Conservation (phyloP, 2,113 vertebrate genomes). For the Corydoras maculifer region DNA sequence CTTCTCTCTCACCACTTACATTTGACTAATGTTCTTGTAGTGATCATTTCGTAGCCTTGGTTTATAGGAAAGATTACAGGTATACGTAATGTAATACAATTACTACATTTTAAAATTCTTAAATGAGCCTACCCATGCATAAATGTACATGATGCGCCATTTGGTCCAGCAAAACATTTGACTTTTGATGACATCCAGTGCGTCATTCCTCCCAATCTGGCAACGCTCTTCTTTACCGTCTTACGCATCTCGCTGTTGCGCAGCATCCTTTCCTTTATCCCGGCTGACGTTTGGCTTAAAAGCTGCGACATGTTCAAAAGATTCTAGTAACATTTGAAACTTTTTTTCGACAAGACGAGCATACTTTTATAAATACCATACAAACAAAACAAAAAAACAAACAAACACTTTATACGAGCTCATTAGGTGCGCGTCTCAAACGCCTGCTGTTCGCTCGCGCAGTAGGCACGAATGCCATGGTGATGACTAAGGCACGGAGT, state of each 20-base stretch:
- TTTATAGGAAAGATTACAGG: too few species aligned
- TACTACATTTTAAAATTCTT: background rate
- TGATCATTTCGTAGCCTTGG: too few species aligned
- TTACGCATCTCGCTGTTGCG: constrained; percentile 59
- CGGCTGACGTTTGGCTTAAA: background rate
- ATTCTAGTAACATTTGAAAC: background rate
- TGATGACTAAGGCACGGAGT: background rate
- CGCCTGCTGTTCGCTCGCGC: background rate
- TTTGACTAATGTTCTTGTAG: too few species aligned
- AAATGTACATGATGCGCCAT: background rate
- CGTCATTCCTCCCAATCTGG: background rate
- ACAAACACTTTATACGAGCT: too few species aligned
- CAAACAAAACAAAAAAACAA: too few species aligned
- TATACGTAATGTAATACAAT: too few species aligned
- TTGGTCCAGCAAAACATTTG: background rate
- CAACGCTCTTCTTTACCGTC: constrained; percentile 1
- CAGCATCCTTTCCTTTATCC: constrained; percentile 62
- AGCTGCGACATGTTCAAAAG: constrained; percentile 8
- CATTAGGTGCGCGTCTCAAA: too few species aligned
- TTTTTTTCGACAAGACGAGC: too few species aligned
- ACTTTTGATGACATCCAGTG: background rate
- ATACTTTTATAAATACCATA: too few species aligned
- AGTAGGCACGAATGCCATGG: too few species aligned
- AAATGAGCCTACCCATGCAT: background rate
- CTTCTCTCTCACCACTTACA: background rate